Base-by-base conservation (phyloP, 2,113 vertebrate species). In the Ciconia boyciana region DNA sequence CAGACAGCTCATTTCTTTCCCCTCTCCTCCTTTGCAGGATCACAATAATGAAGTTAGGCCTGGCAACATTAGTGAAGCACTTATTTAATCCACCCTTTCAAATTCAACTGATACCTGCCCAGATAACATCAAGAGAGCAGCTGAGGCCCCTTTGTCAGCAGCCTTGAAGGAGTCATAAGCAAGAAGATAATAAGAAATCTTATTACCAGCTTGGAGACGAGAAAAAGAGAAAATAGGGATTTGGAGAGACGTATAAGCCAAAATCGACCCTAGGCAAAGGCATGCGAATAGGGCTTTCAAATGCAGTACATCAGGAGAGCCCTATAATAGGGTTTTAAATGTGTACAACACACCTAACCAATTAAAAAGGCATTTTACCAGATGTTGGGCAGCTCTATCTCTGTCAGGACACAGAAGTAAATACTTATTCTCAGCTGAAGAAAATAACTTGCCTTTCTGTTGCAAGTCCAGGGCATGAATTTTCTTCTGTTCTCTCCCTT, bases 21-120 rank as follows among this genome's bases (percentile, higher is more conserved):
- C 24, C 64, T 83, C 51, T 78, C 79, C 62, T 88, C 62, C 75
- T 80, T 32, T 72, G 62, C 70, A 88, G 80, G 61, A 77, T 83
- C 71, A 89, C 61, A 76, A n/a, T 83, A 91, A 90, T 51, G 46
- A 83, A 96, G 89, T 94, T 94, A 91, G 49, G 71, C 34, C 84
- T 92, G 76, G 83, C 71, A 95, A 96, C 78, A 44, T 92, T 94
- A 95, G 65, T 4, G 22, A 93, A 65, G 90, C 76, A 80, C 66
- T 91, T 93, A 88, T 94, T 96, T 93, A 96, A 95, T 69, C 82
- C 91, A 87, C 71, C n/a, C 95, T 96, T 97, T 96, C 92, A 95
- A 83, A 94, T 83, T 88, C 80, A 91, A 79, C 83, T 62, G 79
- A 61, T 94, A 90, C 74, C 82, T 96, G 82, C 83, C 75, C 87